Conservation (phyloP, 2,888 invertebrate species). For the Orthosia gothica region DNA sequence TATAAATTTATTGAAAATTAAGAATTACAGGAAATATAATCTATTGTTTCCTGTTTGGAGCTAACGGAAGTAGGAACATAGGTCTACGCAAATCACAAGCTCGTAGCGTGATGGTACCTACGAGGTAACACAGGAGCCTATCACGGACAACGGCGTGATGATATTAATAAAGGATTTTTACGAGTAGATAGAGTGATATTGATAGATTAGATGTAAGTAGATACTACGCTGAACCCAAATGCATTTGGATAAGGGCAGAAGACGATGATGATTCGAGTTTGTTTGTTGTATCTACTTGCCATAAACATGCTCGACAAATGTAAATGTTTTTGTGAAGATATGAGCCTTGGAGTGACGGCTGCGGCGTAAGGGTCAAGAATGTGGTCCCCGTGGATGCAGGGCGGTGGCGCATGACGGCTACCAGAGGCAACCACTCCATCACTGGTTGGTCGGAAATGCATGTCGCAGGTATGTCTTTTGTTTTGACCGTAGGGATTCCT, state of each 20-base stretch:
- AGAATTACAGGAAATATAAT: too few species aligned
- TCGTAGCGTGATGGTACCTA: neutral
- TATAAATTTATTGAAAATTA: too few species aligned
- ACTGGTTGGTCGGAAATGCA: constrained; percentile 85
- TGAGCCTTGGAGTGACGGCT: constrained; percentile 81
- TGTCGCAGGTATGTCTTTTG: constrained; percentile 77
- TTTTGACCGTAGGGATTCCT: neutral
- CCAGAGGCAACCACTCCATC: constrained; percentile 71
- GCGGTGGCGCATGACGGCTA: constrained; percentile 85
- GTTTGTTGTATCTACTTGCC: neutral
- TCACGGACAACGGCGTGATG: constrained; percentile 4
- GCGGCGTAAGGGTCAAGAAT: constrained; percentile 84
- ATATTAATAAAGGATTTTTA: too few species aligned
- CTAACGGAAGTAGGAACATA: too few species aligned
- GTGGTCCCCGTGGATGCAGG: constrained; percentile 81
- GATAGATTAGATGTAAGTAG: neutral
- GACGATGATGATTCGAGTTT: neutral
- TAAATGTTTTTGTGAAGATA: constrained; percentile 71
- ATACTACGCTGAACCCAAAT: neutral
- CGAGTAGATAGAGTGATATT: neutral
- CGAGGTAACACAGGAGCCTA: neutral
- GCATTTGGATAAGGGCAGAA: neutral
- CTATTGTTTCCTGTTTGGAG: neutral
- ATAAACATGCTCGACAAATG: neutral
- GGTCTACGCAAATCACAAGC: neutral